Conservation (phyloP, 2,797 vertebrate species). For the Sarcophilus harrisii region DNA sequence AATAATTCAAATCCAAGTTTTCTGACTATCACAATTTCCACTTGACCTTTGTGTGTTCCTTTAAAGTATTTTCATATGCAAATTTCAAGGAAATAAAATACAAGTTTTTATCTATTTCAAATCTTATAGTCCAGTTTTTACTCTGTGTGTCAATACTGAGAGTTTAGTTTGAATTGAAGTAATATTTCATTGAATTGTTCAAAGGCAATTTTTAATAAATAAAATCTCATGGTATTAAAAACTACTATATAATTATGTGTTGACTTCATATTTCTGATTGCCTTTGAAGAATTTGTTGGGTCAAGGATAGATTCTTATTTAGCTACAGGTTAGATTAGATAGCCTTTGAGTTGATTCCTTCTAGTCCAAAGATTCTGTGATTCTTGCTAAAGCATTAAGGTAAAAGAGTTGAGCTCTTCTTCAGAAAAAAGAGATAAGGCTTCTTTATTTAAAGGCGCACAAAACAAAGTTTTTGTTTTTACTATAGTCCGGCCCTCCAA, state of each 20-base stretch:
- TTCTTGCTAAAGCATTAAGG: background rate
- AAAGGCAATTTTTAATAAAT: constrained; percentile 54
- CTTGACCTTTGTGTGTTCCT: background rate
- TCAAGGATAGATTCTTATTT: background rate
- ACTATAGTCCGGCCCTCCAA: no score
- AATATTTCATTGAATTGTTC: constrained; percentile 5
- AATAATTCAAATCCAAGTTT: background rate
- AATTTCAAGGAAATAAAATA: constrained; percentile 23
- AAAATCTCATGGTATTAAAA: constrained; percentile 49
- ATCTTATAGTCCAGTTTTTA: constrained; percentile 19
- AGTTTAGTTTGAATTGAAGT: background rate
- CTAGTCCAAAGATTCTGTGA: background rate
- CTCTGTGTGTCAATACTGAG: constrained; percentile 1
- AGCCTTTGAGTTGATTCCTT: constrained; percentile 19
- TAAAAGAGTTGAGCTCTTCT: constrained; percentile 40
- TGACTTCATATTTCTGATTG: constrained; percentile 8
- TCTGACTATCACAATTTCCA: background rate
- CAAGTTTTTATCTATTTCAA: constrained; percentile 46
- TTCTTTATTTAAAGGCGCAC: no score
- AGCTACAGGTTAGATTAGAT: background rate
- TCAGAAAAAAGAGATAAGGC: constrained; percentile 29
- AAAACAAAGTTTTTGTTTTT: no score
- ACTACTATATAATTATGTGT: constrained; percentile 2
- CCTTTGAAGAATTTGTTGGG: background rate
- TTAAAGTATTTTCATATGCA: constrained; percentile 19